These are phyloP conservation scores for Drosophila tani DNA, from an alignment of 1,140 invertebrate species.

Conservation along the genomic window DNA sequence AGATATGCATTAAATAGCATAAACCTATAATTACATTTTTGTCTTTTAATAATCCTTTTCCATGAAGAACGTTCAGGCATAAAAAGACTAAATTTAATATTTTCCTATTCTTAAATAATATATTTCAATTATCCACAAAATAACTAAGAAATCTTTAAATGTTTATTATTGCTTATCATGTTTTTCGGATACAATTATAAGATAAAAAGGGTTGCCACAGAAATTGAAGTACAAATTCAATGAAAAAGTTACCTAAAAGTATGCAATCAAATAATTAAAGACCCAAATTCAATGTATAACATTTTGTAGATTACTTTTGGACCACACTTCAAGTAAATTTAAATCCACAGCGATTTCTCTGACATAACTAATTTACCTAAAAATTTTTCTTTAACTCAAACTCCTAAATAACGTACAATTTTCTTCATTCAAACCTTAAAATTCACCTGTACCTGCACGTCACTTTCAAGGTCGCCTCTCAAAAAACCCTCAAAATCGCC, in stretches of 20 bases:
- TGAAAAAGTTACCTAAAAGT: not conserved
- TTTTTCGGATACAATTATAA: too few relatives aligned
- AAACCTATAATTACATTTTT: too few relatives aligned
- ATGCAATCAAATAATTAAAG: too few relatives aligned
- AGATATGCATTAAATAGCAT: not conserved
- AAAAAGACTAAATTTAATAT: too few relatives aligned
- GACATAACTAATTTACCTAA: too few relatives aligned
- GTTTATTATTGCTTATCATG: too few relatives aligned
- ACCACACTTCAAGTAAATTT: not conserved
- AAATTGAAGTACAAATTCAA: not conserved
- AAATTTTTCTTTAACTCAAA: not conserved
- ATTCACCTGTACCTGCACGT: conserved; percentile 31
- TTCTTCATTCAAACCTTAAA: not conserved
- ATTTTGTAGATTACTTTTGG: not conserved
- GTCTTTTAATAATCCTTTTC: not conserved
- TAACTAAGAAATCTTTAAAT: not conserved
- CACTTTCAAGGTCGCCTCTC: conserved; percentile 20
- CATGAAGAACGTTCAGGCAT: too few relatives aligned
- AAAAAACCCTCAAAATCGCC: conserved; percentile 5
- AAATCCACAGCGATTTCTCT: not conserved
- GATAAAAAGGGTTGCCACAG: too few relatives aligned
- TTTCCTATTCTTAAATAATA: not conserved
- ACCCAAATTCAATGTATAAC: not conserved
- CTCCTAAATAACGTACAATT: too few relatives aligned
- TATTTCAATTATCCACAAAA: not conserved